A percentile compares a stretch with the other conserved stretches of the same genome.
phyloP scores from a whole-genome alignment of 2,888 invertebrate genomes.

The Acholoe squamosa region DNA sequence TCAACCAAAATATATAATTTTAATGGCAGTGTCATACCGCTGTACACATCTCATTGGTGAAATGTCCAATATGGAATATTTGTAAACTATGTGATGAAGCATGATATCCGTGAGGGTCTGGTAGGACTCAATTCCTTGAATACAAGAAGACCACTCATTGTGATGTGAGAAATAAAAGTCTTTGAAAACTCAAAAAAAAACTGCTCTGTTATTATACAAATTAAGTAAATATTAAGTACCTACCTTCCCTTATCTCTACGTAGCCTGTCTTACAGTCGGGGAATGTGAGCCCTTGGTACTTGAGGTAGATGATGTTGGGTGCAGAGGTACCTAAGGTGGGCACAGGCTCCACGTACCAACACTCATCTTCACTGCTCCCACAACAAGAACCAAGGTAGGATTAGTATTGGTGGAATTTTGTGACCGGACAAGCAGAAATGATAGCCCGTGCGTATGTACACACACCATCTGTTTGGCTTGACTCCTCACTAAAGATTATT shows the following conservation, averaged over 20 bases:
- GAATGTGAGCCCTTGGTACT: background rate
- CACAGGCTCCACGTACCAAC: background rate
- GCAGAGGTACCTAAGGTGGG: background rate
- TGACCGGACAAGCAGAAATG: no score
- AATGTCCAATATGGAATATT: no score
- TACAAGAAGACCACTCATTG: background rate
- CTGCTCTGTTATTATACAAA: background rate
- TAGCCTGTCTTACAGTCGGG: background rate
- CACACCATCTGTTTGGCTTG: no score
- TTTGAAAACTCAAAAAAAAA: no score
- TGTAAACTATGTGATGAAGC: background rate
- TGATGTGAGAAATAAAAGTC: background rate
- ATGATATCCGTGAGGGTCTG: background rate
- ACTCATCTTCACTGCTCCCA: background rate
- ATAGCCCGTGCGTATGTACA: no score
- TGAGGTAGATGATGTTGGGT: background rate
- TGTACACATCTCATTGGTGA: no score
- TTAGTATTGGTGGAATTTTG: no score
- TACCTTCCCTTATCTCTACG: conserved; percentile 10
- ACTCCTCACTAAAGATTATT: no score
- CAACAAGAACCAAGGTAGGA: background rate
- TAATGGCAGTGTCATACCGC: no score
- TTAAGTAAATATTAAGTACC: background rate
- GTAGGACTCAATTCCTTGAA: background rate
- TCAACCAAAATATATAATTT: no score